phyloP scores from a whole-genome alignment of 1,140 invertebrate species.

The Himalopsyche phryganea region DNA sequence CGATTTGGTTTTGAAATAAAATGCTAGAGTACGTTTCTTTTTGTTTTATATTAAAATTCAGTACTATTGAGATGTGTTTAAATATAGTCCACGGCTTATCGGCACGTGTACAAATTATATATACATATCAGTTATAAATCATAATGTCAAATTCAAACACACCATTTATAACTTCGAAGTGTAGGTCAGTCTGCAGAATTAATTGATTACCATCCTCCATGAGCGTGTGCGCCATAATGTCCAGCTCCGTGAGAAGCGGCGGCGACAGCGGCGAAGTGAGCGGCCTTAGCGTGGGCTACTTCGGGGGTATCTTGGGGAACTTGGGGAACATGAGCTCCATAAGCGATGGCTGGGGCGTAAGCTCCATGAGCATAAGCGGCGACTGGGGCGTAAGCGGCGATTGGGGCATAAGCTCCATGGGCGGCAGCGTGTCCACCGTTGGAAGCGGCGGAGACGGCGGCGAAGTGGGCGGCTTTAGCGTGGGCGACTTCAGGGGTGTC shows the following conservation, averaged over 20 bases:
- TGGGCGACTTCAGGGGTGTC: constrained; percentile 53
- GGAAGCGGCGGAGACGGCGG: constrained; percentile 6
- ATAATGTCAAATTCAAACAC: no score
- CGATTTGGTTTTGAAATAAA: no score
- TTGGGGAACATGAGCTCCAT: neutral
- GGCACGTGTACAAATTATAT: no score
- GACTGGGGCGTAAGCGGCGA: neutral
- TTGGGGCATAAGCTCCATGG: neutral
- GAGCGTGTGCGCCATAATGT: no score
- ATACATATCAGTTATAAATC: no score
- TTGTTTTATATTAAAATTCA: no score
- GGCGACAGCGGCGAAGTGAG: constrained; percentile 21
- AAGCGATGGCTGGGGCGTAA: neutral
- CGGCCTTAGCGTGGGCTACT: constrained; percentile 29
- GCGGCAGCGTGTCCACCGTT: constrained; percentile 16
- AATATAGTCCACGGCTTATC: no score
- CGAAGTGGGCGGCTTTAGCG: constrained; percentile 46
- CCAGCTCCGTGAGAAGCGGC: constrained; percentile 13
- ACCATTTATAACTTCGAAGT: no score
- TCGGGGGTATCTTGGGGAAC: constrained; percentile 20
- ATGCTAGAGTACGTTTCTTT: no score
- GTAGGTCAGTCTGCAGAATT: no score
- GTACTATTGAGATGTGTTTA: no score
- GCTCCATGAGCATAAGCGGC: constrained; percentile 3
- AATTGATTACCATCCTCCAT: no score